Evolutionary conservation across 2,113 vertebrate species (phyloP), one percentile per base, ranked within the genome.

Genomic region (Nerophis lumbriciformis): DNA sequence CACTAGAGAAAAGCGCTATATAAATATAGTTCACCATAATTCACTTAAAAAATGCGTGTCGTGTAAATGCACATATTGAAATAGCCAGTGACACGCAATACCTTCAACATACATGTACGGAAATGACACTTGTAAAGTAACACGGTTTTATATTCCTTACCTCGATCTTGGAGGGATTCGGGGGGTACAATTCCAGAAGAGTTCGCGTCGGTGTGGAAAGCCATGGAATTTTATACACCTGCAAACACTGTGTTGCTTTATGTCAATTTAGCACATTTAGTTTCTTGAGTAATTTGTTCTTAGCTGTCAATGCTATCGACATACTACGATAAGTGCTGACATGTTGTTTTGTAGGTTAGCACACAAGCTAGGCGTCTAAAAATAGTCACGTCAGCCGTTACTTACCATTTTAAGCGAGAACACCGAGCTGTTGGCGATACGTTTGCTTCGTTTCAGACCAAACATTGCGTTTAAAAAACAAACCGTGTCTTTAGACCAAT

Each of bases 141-240:
- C 28, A 28, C 0, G 28, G 28, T 28, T 1, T 42, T 9, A 9
- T 42, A 8, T 42, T 57, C 7, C 68, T 81, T 67, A 83, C 87
- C 79, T 84, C 79, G 10, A 58, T 64, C 70, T 85, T 88, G 5
- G 70, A 77, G 28, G 83, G 52, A 53, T 87, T 83, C 37, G 82
- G 70, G 78, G 82, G 70, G 79, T 82, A 83, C 48, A 86, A 64
- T 44, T 81, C 76, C 42, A 83, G 47, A n/a, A 69, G 53, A 44
- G 69, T 82, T 68, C 83, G 61, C 47, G 84, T 63, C 0, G 80
- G 73, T 2, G 69, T 65, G 64, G 71, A 72, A 37, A 86, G 73
- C 85, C 78, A 87, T 14, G 85, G 83, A n/a, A 84, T 37, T 11
- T 77, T 73, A 63, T 72, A 73, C 5, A 85, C 72, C 85, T 88